Evolutionary conservation across 92 coral and sea anemone genomes (phyloP).

Genomic region (Galaxea fascicularis): DNA sequence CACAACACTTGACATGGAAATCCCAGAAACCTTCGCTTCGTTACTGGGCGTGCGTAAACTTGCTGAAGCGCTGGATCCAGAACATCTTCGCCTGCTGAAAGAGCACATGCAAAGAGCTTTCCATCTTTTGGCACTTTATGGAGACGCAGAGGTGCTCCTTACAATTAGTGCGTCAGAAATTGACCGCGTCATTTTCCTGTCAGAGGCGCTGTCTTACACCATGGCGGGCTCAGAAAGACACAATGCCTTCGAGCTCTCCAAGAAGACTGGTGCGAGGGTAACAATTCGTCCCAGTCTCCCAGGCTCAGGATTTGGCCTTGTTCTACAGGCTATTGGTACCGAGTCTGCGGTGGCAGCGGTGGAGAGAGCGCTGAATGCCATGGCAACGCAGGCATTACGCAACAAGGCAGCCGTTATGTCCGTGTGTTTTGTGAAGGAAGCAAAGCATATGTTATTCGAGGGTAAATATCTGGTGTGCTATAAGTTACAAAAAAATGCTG

Average conservation of each 20-base stretch:
- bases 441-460: conserved; percentile 89
- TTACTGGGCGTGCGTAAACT: conserved; percentile 73
- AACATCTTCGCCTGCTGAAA: conserved; percentile 73
- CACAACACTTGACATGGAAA: conserved; percentile 47
- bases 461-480: conserved; percentile 6
- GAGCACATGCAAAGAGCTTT: conserved; percentile 98
- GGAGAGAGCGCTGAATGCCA: conserved; percentile 79
- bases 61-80: conserved; percentile 77
- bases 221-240: conserved; percentile 86
- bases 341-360: conserved; percentile 88
- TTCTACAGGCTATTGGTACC: conserved; percentile 92
- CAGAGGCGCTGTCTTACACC: conserved; percentile 74
- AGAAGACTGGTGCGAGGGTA: conserved; percentile 88
- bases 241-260: conserved; percentile 77
- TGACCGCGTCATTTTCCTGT: conserved; percentile 79
- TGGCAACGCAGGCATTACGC: conserved; percentile 74
- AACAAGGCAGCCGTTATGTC: conserved; percentile 86
- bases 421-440: conserved; percentile 91
- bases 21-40: conserved; percentile 71
- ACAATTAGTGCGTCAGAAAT: conserved; percentile 79
- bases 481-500: no score
- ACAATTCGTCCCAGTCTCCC: conserved; percentile 87
- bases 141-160: conserved; percentile 76
- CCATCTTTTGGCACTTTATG: conserved; percentile 88
- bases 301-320: conserved; percentile 78